phyloP scores from a whole-genome alignment of 1,140 invertebrate species.

The Pantala flavescens region DNA sequence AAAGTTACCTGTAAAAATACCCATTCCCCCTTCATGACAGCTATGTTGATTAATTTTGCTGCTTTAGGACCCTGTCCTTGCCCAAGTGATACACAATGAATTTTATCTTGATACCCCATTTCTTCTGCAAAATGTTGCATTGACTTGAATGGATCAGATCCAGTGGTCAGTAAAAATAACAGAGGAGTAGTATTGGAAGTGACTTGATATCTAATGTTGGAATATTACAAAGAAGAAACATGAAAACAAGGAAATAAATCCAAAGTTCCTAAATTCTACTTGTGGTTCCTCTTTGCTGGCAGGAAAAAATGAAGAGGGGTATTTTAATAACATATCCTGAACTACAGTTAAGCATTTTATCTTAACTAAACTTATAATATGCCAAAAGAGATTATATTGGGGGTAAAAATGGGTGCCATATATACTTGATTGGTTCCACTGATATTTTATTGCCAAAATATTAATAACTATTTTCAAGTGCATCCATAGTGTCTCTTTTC shows the following conservation, averaged over 20 bases:
- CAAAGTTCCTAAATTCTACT: neutral
- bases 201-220: constrained; percentile 52
- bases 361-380: too few species aligned
- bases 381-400: too few species aligned
- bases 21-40: constrained; percentile 62
- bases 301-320: too few species aligned
- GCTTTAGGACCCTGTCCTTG: constrained; percentile 83
- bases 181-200: constrained; percentile 63
- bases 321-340: too few species aligned
- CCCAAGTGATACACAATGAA: constrained; percentile 77
- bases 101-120: constrained; percentile 59
- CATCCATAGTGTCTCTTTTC: too few species aligned
- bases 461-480: too few species aligned
- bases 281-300: too few species aligned
- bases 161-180: constrained; percentile 81
- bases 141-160: constrained; percentile 77
- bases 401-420: too few species aligned
- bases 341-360: too few species aligned
- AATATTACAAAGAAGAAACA: constrained; percentile 11
- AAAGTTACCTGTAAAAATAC: constrained; percentile 57
- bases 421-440: too few species aligned
- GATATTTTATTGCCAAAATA: too few species aligned
- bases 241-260: too few species aligned
- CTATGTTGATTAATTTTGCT: constrained; percentile 65
- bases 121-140: constrained; percentile 71